Base-by-base conservation (phyloP, 2,888 invertebrate genomes). In the Dicranocentrus wangi region DNA sequence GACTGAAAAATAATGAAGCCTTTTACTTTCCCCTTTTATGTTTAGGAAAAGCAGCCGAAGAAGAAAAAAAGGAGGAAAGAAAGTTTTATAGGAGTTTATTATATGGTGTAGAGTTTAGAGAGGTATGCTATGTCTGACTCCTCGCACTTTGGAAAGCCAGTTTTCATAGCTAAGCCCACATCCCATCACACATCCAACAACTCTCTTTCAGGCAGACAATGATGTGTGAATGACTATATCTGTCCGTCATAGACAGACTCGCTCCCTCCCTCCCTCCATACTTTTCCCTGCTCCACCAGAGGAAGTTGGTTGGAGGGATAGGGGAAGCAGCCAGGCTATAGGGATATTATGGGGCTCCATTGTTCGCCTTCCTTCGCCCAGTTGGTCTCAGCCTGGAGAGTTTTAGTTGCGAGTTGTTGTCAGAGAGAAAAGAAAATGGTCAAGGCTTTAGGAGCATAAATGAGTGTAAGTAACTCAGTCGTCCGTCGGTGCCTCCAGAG, bases 401-500 rank as follows among this genome's bases (percentile, higher is more conserved):
- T 32, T 3, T 10, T 32, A 32, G 32, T 32, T 3, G 47, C 15
- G 47, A 10, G n/a, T 47, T n/a, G n/a, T 47, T n/a, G n/a, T 39
- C 39, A 39, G 39, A 39, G 47, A 47, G 47, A 47, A 47, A 60
- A 60, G 65, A 21, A n/a, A 65, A 43, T 42, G 65, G 65, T 39
- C 65, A 65, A 65, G 19, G 15, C 43, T 65, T 65, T n/a, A n/a
- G 42, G 13, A 65, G 42, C 65, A 25, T 65, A 55, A 63, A 65
- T 55, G 39, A 68, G 53, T 70, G 47, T n/a, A n/a, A 61, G 21
- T 39, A 68, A 51, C 47, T 58, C 60, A 60, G 0, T 73, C 32
- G 58, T 25, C n/a, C n/a, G n/a, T n/a, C n/a, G n/a, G n/a, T n/a
- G n/a, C n/a, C 53, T 69, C 66, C 25, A 17, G 63, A 71, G 63